phyloP scores from a whole-genome alignment of 2,113 vertebrate genomes.

The Vireo altiloquus region DNA sequence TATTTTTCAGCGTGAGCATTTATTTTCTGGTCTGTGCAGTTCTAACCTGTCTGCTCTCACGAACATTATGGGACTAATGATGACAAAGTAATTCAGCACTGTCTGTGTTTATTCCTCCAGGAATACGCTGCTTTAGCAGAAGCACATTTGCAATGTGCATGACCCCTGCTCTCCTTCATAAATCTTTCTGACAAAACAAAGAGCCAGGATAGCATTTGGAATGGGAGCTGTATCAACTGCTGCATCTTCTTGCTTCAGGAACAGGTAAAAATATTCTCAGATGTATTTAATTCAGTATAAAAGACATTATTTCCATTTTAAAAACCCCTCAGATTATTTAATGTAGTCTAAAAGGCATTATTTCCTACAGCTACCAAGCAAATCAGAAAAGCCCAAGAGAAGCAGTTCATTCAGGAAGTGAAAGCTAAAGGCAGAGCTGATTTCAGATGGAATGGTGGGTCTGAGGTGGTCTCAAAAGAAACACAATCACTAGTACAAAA shows the following conservation, averaged over 20 bases:
- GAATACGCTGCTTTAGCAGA: background rate
- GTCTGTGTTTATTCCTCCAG: constrained; percentile 47
- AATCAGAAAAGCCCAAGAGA: background rate
- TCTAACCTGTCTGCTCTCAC: constrained; percentile 36
- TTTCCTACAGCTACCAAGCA: background rate
- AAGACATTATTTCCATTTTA: background rate
- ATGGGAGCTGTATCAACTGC: background rate
- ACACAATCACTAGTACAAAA: background rate
- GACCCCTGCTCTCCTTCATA: background rate
- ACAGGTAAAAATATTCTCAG: background rate
- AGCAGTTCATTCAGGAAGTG: background rate
- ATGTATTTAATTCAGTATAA: background rate
- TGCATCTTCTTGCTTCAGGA: background rate
- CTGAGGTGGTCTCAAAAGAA: background rate
- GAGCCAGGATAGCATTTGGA: background rate
- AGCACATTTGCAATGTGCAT: background rate
- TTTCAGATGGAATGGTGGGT: background rate
- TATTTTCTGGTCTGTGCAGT: constrained; percentile 27
- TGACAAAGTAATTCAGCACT: constrained; percentile 59
- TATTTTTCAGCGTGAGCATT: constrained; percentile 10
- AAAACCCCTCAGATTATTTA: background rate
- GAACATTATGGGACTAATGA: background rate
- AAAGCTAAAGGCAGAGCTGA: background rate
- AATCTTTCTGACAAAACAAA: constrained; percentile 1
- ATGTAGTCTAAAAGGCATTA: background rate